Evolutionary conservation across 2,113 vertebrate species (phyloP).

Genomic region (Desmodus rotundus): DNA sequence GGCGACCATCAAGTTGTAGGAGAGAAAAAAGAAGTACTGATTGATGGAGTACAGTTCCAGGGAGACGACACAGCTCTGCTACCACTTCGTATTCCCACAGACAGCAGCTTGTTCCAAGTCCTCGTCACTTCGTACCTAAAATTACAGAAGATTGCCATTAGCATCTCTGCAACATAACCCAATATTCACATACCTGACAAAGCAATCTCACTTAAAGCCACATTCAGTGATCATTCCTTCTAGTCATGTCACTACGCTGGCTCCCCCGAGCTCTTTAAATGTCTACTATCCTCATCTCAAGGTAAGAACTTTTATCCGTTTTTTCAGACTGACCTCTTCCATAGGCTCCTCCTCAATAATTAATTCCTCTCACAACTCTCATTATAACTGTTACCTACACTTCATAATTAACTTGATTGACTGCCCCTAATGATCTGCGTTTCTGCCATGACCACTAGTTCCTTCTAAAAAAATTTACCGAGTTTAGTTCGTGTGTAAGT

Average conservation of each 20-base stretch:
- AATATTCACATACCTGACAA: too few relatives aligned
- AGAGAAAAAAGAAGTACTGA: background rate
- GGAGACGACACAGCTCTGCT: background rate
- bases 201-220: background rate
- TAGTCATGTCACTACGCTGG: rapidly evolving
- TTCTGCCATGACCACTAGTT: background rate
- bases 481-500: background rate
- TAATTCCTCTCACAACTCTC: background rate
- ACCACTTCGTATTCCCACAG: too few relatives aligned
- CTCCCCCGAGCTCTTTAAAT: background rate
- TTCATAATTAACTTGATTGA: background rate
- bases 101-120: too few relatives aligned
- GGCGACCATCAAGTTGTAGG: too few relatives aligned
- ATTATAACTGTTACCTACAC: background rate
- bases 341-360: background rate
- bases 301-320: background rate
- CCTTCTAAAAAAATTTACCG: background rate
- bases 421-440: background rate
- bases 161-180: too few relatives aligned
- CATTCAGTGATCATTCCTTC: background rate
- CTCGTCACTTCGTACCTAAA: background rate
- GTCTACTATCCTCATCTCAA: background rate
- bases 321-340: background rate
- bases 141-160: background rate
- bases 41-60: background rate